These are phyloP conservation scores for Rhopilema esculentum DNA, from an alignment of 30 jellyfish, hydroid and myxozoan genomes.

Conservation along the genomic window DNA sequence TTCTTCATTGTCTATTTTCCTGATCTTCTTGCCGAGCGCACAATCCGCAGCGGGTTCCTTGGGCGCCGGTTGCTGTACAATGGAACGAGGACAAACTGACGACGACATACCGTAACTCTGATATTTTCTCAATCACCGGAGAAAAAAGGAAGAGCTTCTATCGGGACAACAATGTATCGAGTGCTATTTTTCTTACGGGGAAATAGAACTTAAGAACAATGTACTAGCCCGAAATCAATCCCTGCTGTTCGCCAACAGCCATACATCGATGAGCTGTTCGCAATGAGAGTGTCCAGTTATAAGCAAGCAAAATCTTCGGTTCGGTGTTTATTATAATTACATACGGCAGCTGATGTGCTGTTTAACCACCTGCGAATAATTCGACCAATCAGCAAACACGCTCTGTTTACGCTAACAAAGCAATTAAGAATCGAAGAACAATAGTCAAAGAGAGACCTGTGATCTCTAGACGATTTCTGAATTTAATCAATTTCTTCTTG, in stretches of 20 bases:
- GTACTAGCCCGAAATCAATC: conserved; percentile 40
- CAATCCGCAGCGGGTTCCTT: conserved; percentile 78
- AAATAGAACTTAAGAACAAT: neutral
- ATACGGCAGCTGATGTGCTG: conserved; percentile 90
- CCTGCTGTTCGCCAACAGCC: conserved; percentile 67
- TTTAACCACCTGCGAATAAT: conserved; percentile 90
- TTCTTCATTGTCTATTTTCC: conserved; percentile 70
- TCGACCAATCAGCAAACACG: conserved; percentile 83
- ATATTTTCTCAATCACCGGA: conserved; percentile 29
- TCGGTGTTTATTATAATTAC: conserved; percentile 83
- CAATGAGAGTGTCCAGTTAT: conserved; percentile 61
- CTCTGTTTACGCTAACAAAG: conserved; percentile 94
- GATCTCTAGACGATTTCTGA: conserved; percentile 37
- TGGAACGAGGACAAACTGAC: conserved; percentile 77
- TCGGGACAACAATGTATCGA: neutral
- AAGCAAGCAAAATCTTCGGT: conserved; percentile 74
- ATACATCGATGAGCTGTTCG: conserved; percentile 49
- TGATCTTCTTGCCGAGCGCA: conserved; percentile 70
- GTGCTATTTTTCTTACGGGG: neutral
- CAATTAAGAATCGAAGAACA: conserved; percentile 78
- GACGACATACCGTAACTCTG: conserved; percentile 73
- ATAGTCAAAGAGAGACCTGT: conserved; percentile 73
- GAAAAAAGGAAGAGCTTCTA: conserved; percentile 13
- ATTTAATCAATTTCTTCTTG: conserved; percentile 67
- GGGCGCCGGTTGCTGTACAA: conserved; percentile 71